Conservation (phyloP, 2,797 vertebrate species). For the Kryptopterus vitreolus region DNA sequence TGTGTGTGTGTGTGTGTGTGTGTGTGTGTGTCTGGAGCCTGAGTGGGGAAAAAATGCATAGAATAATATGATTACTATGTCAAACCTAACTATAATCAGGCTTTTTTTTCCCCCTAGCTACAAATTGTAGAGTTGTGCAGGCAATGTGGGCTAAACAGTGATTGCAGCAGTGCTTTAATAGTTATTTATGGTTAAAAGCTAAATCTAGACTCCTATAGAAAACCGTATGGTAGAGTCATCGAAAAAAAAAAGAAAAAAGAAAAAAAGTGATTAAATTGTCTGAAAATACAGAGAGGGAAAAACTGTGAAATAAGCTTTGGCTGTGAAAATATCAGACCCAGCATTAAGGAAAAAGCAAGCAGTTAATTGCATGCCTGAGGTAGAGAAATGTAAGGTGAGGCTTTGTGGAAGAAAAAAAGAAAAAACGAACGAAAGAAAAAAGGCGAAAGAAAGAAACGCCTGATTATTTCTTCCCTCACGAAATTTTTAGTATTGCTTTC, state of each 20-base stretch:
- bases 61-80: constrained; percentile 33
- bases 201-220: constrained; percentile 58
- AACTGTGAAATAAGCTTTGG: constrained; percentile 12
- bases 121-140: background rate
- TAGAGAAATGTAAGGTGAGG: constrained; percentile 55
- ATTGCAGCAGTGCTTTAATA: constrained; percentile 45
- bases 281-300: constrained; percentile 62
- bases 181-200: constrained; percentile 64
- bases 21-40: background rate
- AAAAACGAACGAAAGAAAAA: constrained; percentile 65
- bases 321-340: constrained; percentile 57
- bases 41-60: constrained; percentile 43
- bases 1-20: constrained; percentile 26
- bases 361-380: constrained; percentile 70
- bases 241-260: constrained; percentile 57
- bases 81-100: constrained; percentile 32
- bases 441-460: constrained; percentile 64
- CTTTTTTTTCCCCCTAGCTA: background rate
- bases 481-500: constrained; percentile 56
- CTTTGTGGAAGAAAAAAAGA: constrained; percentile 66
- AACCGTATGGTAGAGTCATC: constrained; percentile 68
- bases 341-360: constrained; percentile 64
- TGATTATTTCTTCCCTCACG: constrained; percentile 54
- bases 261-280: constrained; percentile 71
- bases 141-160: constrained; percentile 3